Base-by-base conservation (phyloP, 1,140 invertebrate species). In the Pachypeltis micranthus region DNA sequence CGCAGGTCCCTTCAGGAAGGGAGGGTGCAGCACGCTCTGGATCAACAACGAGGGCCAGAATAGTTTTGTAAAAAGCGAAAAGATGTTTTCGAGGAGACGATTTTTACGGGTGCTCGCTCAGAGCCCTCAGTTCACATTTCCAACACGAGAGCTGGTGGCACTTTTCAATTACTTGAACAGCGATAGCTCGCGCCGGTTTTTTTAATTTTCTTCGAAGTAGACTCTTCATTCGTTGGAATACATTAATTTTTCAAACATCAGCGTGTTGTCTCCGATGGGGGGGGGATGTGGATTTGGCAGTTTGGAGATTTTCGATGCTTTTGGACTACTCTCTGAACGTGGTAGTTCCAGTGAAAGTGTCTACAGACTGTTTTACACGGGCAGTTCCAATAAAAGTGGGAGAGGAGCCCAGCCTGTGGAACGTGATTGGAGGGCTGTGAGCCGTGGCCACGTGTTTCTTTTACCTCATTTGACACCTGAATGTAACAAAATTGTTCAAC, bases 291-390 rank as follows among this genome's bases (percentile, higher is more conserved):
- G 69, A 70, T 56, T 61, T 70, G 44, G 69, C 63, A 0, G 65
- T 67, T 14, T 66, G 67, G 4, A 65, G 64, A 61, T 71, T 70
- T 55, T 68, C 68, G 0, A 62, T 65, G 24, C 51, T 69, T 34
- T 56, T 68, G 2, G 67, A 71, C 34, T 58, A 59, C 12, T 62
- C 68, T 27, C 56, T 60, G 1, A 56, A 66, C 2, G 60, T 68
- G 0, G 63, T 58, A 4, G 67, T 67, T 19, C 63, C 67, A 31
- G 63, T 60, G 19, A 66, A 71, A 57, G 66, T 65, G 12, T 51
- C 65, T 29, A 69, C 69, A 63, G 70, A 71, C 23, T 71, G 70
- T 44, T 71, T 70, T 44, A 71, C 70, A 0, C 70, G 70, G 70
- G 69, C 66, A 12, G 67, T 71, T 16, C 70, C 70, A 0, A 51